A percentile compares a stretch with the other conserved stretches of the same genome.
These are phyloP conservation scores for Amaurobius ferox DNA, from an alignment of 2,888 invertebrate genomes.

Conservation along the genomic window DNA sequence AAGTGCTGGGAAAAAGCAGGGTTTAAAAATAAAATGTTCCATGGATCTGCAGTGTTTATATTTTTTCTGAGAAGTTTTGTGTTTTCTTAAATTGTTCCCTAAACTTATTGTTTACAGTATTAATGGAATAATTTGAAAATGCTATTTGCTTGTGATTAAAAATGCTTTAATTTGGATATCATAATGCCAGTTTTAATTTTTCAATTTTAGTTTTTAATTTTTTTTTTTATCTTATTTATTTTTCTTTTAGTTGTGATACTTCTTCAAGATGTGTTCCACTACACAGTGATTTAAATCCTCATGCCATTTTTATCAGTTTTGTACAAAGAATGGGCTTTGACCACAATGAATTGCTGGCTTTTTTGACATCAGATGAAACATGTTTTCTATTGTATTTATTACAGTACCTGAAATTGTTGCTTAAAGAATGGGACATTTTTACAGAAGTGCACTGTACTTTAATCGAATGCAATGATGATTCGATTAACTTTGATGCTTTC, in stretches of 20 bases:
- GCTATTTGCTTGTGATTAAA: too few species aligned
- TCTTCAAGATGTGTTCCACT: not conserved
- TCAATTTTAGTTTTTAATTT: not conserved
- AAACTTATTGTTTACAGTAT: too few species aligned
- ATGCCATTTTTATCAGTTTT: constrained; percentile 41
- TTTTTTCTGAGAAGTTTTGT: too few species aligned
- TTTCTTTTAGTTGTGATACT: not conserved
- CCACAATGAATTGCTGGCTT: constrained; percentile 49
- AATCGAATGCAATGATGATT: not conserved
- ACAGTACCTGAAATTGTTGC: constrained; percentile 33
- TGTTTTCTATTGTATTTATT: constrained; percentile 44
- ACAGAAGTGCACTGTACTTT: constrained; percentile 1
- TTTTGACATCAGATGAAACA: constrained; percentile 60
- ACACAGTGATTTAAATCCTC: constrained; percentile 22
- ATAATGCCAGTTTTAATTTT: too few species aligned
- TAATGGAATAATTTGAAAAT: too few species aligned
- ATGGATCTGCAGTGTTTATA: too few species aligned
- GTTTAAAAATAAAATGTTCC: too few species aligned
- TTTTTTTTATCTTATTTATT: not conserved
- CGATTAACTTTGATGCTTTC: not conserved
- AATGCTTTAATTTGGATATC: too few species aligned
- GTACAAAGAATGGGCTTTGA: constrained; percentile 40
- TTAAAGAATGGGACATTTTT: constrained; percentile 22
- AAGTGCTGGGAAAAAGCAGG: too few species aligned
- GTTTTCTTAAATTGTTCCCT: too few species aligned